Conservation (phyloP, 2,888 invertebrate genomes). For the Aphidius colemani region DNA sequence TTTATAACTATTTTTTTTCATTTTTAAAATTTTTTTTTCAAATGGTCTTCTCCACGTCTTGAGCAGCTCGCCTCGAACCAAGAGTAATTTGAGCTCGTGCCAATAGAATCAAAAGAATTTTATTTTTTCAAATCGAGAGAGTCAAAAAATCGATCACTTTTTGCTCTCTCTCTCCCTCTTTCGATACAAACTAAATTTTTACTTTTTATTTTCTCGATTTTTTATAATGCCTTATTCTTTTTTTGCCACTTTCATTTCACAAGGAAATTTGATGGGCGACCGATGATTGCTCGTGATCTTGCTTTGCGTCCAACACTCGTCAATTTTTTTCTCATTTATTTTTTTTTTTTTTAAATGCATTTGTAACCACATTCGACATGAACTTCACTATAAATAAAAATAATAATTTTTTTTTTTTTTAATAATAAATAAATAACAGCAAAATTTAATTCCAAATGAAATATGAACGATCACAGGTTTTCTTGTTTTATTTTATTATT, state of each 20-base stretch:
- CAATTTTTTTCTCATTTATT: conserved; percentile 26
- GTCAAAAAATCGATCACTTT: background rate
- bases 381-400: background rate
- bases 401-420: no score
- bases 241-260: conserved; percentile 1
- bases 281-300: conserved; percentile 29
- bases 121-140: conserved; percentile 1
- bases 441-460: conserved; percentile 23
- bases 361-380: background rate
- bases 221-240: background rate
- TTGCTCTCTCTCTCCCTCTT: conserved; percentile 1
- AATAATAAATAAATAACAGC: background rate
- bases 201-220: no score
- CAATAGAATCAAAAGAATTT: conserved; percentile 37
- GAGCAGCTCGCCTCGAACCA: conserved; percentile 22
- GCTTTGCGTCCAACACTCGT: conserved; percentile 16
- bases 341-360: background rate
- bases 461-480: conserved; percentile 22
- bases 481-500: conserved; percentile 8
- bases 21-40: conserved; percentile 14
- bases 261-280: conserved; percentile 29
- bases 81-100: conserved; percentile 45
- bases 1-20: background rate
- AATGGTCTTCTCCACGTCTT: conserved; percentile 8
- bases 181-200: no score